Base-by-base conservation (phyloP, 1,140 invertebrate genomes). In the Aphelenchoides besseyi region DNA sequence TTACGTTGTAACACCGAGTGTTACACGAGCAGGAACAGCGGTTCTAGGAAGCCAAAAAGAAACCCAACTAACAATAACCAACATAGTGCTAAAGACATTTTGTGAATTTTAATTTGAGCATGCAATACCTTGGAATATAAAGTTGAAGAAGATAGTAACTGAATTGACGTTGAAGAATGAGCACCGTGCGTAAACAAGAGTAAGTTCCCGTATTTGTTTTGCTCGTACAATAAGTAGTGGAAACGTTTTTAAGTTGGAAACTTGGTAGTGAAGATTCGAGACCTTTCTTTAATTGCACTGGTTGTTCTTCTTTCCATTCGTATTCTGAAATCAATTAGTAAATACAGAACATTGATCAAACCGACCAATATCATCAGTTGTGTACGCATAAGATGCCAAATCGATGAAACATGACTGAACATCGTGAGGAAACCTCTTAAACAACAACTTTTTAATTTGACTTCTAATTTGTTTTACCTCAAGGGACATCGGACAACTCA, bases 191-290 rank as follows among this genome's bases (percentile, higher is more conserved):
- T 77, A 96, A 86, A 86, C 94, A 97, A 88, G 93, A 95, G 89
- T 96, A 97, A 88, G 92, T 91, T 83, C 93, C 93, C 79, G 93
- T 96, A 85, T 94, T 95, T 61, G 94, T 96, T 86, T 92, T 93
- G 86, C 92, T 94, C 86, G 94, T 94, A 85, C 94, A 96, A 83
- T 94, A 93, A 85, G 93, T 91, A 70, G 93, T 95, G 63, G 90
- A 87, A 86, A 93, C 93, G 85, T 93, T 93, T 85, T 93, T 92
- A 69, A 96, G 86, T 1, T 92, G 93, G 87, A 96, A 96, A 75
- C 92, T 88, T 72, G 94, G 94, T 82, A 96, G 88, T 3, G 83
- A 85, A 9, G 71, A 73, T 85, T 94, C 91, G 80, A 96, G 88
- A 85, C 94, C 94, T 9, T 92, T 92, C 57, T 93, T 92, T 70